Evolutionary conservation across 2,888 invertebrate genomes (phyloP), one percentile per base, ranked within the genome.

Genomic region (Stenichneumon culpator): DNA sequence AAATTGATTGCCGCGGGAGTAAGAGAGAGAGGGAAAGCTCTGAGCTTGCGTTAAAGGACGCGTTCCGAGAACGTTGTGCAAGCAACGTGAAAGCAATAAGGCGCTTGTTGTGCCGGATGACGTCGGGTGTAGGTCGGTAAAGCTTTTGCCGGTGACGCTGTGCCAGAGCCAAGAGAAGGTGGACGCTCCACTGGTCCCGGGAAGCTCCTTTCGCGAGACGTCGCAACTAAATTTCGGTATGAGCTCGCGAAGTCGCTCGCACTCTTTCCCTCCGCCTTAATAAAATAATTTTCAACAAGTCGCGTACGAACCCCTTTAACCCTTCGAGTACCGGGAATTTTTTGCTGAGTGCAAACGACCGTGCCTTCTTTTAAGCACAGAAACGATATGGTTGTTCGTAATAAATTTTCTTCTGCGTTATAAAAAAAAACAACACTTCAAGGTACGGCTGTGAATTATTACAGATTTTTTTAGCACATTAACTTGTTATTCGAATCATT

Each of bases 31-130:
- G 19, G 52, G 44, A 36, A 47, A 44, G 9, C 54, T 44, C 22
- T 19, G 54, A 67, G 65, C 72, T 72, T 72, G 75, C 57, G 72
- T 80, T 77, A 80, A 69, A 69, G 57, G 47, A 50, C 36, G 32
- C 44, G 25, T 74, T 82, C 73, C 54, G 25, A 16, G 47, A 50
- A 19, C 16, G 68, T 57, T 32, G 60, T 36, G 22, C 47, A 67
- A 50, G 52, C 73, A 50, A 69, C 68, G 73, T 69, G 28, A n/a
- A 69, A 74, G 84, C 47, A 81, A 84, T 82, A 84, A 84, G 82
- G 74, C 54, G 81, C 78, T 82, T 84, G 73, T 84, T 83, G 67
- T 75, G 70, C 75, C 73, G 78, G 81, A 81, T 84, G 78, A 84
- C 68, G 82, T 79, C 68, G 44, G 63, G 69, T 52, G 36, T 54